Base-by-base conservation (phyloP, 1,140 invertebrate species). In the Calephelis virginiensis region DNA sequence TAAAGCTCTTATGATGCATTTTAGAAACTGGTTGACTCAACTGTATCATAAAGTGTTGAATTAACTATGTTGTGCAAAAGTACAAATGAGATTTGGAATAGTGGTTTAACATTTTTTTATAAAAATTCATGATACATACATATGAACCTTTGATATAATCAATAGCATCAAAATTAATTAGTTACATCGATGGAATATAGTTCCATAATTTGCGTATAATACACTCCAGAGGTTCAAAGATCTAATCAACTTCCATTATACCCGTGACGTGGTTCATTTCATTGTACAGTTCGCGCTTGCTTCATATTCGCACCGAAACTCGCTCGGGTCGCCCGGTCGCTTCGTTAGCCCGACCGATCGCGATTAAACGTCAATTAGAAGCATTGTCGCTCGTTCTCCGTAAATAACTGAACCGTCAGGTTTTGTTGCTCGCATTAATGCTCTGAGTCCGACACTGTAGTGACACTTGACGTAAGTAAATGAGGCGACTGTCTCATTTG, bases 321-420 rank as follows among this genome's bases (percentile, higher is more conserved):
- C 65, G 59, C 37, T 62, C 47, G 65, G 67, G 62, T 59, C 53
- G 53, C 8, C 72, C 69, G 73, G 77, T 68, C 71, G 68, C 77
- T 81, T 84, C 76, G 81, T 81, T 82, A 84, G 75, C 56, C 50
- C 63, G 71, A 82, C 61, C 61, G 71, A 84, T 81, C 82, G 73
- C 80, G 81, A 86, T 83, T 82, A 80, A 77, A 80, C 77, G 80
- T 86, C 83, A 86, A 84, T 86, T 86, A 84, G 75, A 83, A 68
- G 71, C 78, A 86, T 86, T 86, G 82, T 86, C 80, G 77, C 81
- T 73, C 70, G 71, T 60, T 69, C 68, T 72, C 74, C 74, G 72
- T 79, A 81, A 82, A 82, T 80, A 81, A 76, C 70, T 49, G 67
- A 49, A 43, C 76, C 70, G 60, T 67, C 71, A 63, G 68, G 75